Evolutionary conservation across 2,797 vertebrate genomes (phyloP).

Genomic region (Distichodus sexfasciatus): DNA sequence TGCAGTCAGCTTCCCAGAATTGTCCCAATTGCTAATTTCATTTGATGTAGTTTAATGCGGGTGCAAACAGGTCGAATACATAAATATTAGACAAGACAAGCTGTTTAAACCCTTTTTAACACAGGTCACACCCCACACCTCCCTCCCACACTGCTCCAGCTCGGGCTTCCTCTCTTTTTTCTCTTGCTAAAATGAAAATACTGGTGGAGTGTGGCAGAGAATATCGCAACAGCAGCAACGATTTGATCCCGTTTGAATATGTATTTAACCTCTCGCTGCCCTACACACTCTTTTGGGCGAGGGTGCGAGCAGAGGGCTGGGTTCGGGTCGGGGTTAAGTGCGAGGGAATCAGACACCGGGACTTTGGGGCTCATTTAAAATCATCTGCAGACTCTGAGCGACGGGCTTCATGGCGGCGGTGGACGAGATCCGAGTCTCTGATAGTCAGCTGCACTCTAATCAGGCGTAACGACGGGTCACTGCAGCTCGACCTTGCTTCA

Average conservation of each 20-base stretch:
- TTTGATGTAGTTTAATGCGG: neutral
- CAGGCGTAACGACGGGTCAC: neutral
- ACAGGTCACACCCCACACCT: neutral
- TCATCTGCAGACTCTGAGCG: neutral
- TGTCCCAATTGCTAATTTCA: neutral
- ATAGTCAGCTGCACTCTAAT: neutral
- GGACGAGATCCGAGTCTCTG: neutral
- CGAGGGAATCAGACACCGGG: too few relatives aligned
- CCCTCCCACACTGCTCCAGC: neutral
- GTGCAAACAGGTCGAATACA: neutral
- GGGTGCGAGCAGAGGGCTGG: too few relatives aligned
- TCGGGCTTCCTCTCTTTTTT: neutral
- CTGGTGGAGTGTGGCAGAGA: neutral
- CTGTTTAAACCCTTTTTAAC: neutral
- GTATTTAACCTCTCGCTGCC: neutral
- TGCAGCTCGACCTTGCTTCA: neutral
- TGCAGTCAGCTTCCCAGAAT: too few relatives aligned
- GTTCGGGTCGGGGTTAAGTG: slow-evolving; percentile 11
- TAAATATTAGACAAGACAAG: neutral
- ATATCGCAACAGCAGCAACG: neutral
- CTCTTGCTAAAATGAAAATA: neutral
- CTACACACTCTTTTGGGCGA: neutral
- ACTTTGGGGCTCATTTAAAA: neutral
- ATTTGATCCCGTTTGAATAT: slow-evolving; percentile 10
- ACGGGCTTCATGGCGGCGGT: neutral